phyloP scores from a whole-genome alignment of 1,140 invertebrate species.

The Phymastichus coffea region DNA sequence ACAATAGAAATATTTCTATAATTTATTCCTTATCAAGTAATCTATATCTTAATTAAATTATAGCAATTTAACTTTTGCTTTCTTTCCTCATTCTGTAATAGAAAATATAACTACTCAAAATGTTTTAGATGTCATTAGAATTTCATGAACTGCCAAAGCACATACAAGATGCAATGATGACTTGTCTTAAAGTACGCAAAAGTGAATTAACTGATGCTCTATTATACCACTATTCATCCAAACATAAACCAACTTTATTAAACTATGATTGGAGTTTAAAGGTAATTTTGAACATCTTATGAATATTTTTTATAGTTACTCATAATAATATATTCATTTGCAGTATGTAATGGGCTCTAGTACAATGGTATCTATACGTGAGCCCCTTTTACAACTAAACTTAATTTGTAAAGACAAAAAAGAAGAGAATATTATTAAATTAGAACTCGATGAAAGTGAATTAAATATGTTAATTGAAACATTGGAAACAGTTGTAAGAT shows the following conservation, averaged over 20 bases:
- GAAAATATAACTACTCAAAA: too few species aligned
- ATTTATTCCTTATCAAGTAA: too few species aligned
- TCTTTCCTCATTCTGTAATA: too few species aligned
- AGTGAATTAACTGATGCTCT: constrained; percentile 40
- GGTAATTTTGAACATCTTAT: constrained; percentile 30
- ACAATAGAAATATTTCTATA: too few species aligned
- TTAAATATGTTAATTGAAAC: constrained; percentile 44
- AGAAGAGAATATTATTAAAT: constrained; percentile 31
- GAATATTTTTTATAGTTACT: not conserved
- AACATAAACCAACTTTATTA: constrained; percentile 36
- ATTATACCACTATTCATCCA: constrained; percentile 36
- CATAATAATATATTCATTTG: constrained; percentile 16
- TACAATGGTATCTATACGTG: constrained; percentile 43
- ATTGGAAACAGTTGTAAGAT: constrained; percentile 34
- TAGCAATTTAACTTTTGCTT: too few species aligned
- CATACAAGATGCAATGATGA: constrained; percentile 37
- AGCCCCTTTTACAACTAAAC: constrained; percentile 47
- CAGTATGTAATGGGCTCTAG: constrained; percentile 52
- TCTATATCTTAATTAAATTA: too few species aligned
- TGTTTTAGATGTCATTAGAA: constrained; percentile 48
- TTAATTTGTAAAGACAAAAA: constrained; percentile 38
- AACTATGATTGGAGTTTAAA: constrained; percentile 52
- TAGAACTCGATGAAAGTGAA: constrained; percentile 48
- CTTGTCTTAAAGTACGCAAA: constrained; percentile 41
- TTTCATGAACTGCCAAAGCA: constrained; percentile 43